phyloP scores from a whole-genome alignment of 2,113 vertebrate genomes.

The Hippocampus abdominalis region DNA sequence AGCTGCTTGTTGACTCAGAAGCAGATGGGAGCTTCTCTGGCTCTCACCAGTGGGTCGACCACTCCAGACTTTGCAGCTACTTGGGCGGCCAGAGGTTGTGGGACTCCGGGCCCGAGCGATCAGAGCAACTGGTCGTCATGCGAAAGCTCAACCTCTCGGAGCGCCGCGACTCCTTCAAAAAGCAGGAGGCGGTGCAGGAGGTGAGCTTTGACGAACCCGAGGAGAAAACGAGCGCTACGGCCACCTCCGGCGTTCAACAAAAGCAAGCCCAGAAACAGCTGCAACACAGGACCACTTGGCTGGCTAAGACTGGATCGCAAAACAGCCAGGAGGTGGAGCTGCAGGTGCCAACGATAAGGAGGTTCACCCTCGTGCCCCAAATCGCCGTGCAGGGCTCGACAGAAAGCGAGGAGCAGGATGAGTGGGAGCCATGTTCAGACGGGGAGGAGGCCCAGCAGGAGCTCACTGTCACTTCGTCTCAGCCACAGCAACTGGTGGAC shows the following conservation, averaged over 20 bases:
- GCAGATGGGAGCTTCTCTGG: slow-evolving; percentile 23
- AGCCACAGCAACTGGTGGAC: slow-evolving; percentile 12
- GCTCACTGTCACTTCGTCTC: background rate
- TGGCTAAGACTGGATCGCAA: slow-evolving; percentile 34
- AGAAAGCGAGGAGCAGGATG: slow-evolving; percentile 77
- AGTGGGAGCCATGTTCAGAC: slow-evolving; percentile 74
- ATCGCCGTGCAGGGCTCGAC: slow-evolving; percentile 85
- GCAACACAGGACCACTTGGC: slow-evolving; percentile 59
- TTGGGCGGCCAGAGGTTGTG: slow-evolving; percentile 60
- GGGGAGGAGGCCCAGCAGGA: slow-evolving; percentile 53
- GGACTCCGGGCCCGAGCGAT: slow-evolving; percentile 71
- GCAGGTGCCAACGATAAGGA: slow-evolving; percentile 49
- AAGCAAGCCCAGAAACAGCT: slow-evolving; percentile 27
- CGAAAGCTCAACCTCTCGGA: slow-evolving; percentile 90
- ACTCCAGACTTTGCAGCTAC: slow-evolving; percentile 62
- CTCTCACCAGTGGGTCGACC: slow-evolving; percentile 55
- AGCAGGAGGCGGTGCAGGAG: slow-evolving; percentile 95
- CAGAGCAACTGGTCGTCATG: slow-evolving; percentile 89
- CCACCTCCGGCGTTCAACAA: slow-evolving; percentile 12
- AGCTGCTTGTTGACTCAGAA: slow-evolving; percentile 53
- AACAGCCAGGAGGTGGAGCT: slow-evolving; percentile 49
- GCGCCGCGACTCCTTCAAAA: slow-evolving; percentile 94
- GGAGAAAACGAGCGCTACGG: slow-evolving; percentile 41
- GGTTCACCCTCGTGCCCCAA: slow-evolving; percentile 76
- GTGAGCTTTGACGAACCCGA: slow-evolving; percentile 93